A percentile compares a stretch with the other conserved stretches of the same genome.
These are phyloP conservation scores for Sarcoramphus papa DNA, from an alignment of 2,797 vertebrate genomes.

Conservation along the genomic window DNA sequence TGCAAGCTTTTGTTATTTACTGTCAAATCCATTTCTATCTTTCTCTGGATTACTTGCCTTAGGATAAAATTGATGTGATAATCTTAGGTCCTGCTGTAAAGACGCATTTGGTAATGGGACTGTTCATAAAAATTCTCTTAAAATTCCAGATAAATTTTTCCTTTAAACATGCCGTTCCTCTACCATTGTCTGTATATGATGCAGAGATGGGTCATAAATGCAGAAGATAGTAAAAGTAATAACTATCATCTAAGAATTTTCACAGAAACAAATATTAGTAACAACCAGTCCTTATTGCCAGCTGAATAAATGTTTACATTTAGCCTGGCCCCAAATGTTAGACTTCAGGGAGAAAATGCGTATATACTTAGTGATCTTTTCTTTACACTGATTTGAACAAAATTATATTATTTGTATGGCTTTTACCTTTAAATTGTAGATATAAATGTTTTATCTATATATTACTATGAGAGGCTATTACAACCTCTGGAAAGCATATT, in stretches of 20 bases:
- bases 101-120: background rate
- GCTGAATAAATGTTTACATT: background rate
- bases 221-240: background rate
- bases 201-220: background rate
- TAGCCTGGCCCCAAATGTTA: background rate
- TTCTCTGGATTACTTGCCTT: background rate
- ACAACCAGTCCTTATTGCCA: background rate
- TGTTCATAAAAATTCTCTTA: background rate
- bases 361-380: background rate
- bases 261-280: background rate
- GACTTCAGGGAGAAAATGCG: rapidly evolving
- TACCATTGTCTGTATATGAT: background rate
- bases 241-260: background rate
- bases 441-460: background rate
- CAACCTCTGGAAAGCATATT: background rate
- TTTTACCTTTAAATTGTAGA: background rate
- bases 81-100: background rate
- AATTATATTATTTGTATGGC: background rate
- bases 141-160: background rate
- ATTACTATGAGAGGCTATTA: background rate
- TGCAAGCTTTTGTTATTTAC: background rate
- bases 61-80: background rate
- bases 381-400: background rate
- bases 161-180: background rate
- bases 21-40: background rate